Conservation (phyloP, 2,113 vertebrate species). For the Callocephalon fimbriatum region DNA sequence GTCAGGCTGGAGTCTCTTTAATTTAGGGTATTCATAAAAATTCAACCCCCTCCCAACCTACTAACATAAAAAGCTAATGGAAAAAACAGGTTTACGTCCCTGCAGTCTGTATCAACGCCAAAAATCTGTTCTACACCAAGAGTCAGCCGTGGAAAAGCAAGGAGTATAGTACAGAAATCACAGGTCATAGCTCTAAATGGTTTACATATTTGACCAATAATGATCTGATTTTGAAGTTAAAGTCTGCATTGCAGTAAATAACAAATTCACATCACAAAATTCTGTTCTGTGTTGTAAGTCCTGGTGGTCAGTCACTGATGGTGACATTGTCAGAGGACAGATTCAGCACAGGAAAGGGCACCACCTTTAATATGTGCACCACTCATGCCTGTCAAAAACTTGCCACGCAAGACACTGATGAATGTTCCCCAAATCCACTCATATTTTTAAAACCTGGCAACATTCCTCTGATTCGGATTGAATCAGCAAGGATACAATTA, state of each 20-base stretch:
- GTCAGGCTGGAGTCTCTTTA: slow-evolving; percentile 36
- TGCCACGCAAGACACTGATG: background rate
- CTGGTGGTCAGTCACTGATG: background rate
- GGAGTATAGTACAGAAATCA: background rate
- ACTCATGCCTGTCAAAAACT: background rate
- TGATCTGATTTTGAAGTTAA: background rate
- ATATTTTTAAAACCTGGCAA: background rate
- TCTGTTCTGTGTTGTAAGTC: background rate
- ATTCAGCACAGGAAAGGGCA: background rate
- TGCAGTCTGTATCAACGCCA: background rate
- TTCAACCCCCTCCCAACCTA: background rate
- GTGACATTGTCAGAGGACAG: background rate
- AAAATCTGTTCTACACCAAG: background rate
- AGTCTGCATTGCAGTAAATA: background rate
- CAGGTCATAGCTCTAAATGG: background rate
- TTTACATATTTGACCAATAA: background rate
- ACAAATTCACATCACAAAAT: background rate
- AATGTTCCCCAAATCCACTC: background rate
- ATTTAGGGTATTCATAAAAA: background rate
- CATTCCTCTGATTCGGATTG: background rate
- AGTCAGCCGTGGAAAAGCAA: background rate
- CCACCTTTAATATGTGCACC: accelerated
- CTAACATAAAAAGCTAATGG: background rate
- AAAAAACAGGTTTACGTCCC: background rate
- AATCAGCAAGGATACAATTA: background rate